Percentiles rank a stretch among this genome's conserved stretches.
Evolutionary conservation across 2,113 vertebrate species (phyloP).

Genomic region (Gambusia holbrooki): DNA sequence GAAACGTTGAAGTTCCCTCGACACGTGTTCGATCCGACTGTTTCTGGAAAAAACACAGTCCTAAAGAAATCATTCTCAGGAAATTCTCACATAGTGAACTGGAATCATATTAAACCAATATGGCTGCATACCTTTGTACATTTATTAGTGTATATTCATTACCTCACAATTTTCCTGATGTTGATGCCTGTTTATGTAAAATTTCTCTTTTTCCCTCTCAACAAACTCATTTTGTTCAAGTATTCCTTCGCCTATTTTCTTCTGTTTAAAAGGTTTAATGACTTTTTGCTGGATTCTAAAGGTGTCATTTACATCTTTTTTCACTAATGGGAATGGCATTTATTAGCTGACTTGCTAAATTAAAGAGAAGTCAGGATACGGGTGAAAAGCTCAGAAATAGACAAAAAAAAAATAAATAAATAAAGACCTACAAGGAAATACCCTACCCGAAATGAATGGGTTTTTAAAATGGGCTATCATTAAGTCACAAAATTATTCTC

Average conservation of each 20-base stretch:
- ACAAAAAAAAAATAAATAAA: too few relatives aligned
- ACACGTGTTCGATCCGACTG: too few relatives aligned
- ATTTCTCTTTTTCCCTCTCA: not conserved
- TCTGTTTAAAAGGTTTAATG: conserved; percentile 25
- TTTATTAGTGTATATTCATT: too few relatives aligned
- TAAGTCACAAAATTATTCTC: conserved; percentile 49
- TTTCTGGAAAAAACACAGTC: too few relatives aligned
- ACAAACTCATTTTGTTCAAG: not conserved
- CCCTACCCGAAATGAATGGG: conserved; percentile 12
- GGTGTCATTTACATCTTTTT: conserved; percentile 65
- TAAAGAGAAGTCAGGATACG: conserved; percentile 1
- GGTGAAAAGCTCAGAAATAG: not conserved
- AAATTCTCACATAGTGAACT: too few relatives aligned
- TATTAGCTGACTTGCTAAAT: conserved; percentile 41
- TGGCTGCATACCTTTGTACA: too few relatives aligned
- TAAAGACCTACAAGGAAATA: conserved; percentile 18
- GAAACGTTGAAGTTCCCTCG: too few relatives aligned
- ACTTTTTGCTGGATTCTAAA: conserved; percentile 35
- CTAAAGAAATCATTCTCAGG: too few relatives aligned
- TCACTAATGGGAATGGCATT: conserved; percentile 64
- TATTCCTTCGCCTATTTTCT: conserved; percentile 1
- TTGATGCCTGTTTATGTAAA: not conserved
- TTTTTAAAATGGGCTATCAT: conserved; percentile 41
- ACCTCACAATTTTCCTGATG: too few relatives aligned
- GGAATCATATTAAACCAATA: too few relatives aligned